These are phyloP conservation scores for Monochamus saltuarius DNA, from an alignment of 1,140 invertebrate species.

Conservation along the genomic window DNA sequence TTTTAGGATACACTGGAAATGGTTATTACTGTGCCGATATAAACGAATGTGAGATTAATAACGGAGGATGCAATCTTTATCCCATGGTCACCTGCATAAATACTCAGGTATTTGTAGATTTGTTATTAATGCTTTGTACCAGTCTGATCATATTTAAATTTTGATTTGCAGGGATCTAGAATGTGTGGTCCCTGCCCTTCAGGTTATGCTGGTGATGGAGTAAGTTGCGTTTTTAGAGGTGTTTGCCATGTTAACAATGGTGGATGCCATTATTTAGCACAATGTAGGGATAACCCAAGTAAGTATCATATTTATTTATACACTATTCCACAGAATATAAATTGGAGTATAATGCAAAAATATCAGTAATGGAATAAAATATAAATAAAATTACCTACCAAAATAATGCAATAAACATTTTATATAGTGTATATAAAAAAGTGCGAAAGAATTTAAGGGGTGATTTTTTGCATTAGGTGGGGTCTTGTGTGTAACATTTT, in stretches of 20 bases:
- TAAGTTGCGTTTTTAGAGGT: conserved; percentile 65
- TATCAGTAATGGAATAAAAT: too few relatives aligned
- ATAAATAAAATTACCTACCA: too few relatives aligned
- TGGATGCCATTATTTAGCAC: conserved; percentile 80
- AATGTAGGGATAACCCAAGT: conserved; percentile 70
- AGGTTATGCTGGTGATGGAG: conserved; percentile 82
- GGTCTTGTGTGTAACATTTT: too few relatives aligned
- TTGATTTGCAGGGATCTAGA: conserved; percentile 67
- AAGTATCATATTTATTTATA: conserved; percentile 16
- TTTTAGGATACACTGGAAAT: conserved; percentile 78
- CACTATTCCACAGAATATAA: too few relatives aligned
- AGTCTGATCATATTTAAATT: too few relatives aligned
- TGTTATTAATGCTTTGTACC: too few relatives aligned
- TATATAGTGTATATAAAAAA: too few relatives aligned
- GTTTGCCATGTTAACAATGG: conserved; percentile 76
- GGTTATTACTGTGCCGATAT: conserved; percentile 84
- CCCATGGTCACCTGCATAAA: conserved; percentile 85
- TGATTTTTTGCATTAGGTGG: too few relatives aligned
- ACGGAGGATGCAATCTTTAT: conserved; percentile 82
- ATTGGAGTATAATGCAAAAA: too few relatives aligned
- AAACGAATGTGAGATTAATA: conserved; percentile 79
- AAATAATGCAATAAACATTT: too few relatives aligned
- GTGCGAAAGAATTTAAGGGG: too few relatives aligned
- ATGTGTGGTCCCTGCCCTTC: conserved; percentile 84
- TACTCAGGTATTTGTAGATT: conserved; percentile 74